A percentile compares a stretch with the other conserved stretches of the same genome.
These are phyloP conservation scores for Pitangus sulphuratus DNA, from an alignment of 2,797 vertebrate species.

Conservation along the genomic window DNA sequence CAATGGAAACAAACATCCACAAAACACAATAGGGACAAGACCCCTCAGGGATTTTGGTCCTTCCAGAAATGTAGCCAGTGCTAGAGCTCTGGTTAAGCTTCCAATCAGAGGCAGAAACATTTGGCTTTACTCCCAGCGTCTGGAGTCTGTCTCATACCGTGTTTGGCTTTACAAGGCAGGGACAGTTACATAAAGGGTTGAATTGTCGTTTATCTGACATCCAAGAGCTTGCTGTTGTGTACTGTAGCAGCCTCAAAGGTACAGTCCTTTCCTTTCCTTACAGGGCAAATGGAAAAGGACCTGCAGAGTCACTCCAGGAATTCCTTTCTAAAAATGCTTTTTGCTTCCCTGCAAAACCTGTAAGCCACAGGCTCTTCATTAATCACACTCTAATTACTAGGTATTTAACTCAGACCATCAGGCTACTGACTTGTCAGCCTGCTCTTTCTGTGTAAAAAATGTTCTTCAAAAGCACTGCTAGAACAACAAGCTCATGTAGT, in stretches of 20 bases:
- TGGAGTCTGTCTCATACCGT: background rate
- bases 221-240: background rate
- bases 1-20: background rate
- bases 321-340: background rate
- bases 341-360: background rate
- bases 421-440: background rate
- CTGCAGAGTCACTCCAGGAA: background rate
- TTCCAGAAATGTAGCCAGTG: background rate
- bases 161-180: background rate
- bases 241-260: background rate
- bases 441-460: background rate
- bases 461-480: background rate
- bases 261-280: background rate
- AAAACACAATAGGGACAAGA: background rate
- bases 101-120: background rate
- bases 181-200: constrained; percentile 19
- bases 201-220: background rate
- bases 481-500: background rate
- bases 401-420: background rate
- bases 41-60: background rate
- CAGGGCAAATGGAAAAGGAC: background rate
- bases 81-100: background rate
- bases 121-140: background rate
- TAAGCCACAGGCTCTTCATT: background rate
- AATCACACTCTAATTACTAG: background rate